Base-by-base conservation (phyloP, 2,797 vertebrate species). In the Trematomus bernacchii region DNA sequence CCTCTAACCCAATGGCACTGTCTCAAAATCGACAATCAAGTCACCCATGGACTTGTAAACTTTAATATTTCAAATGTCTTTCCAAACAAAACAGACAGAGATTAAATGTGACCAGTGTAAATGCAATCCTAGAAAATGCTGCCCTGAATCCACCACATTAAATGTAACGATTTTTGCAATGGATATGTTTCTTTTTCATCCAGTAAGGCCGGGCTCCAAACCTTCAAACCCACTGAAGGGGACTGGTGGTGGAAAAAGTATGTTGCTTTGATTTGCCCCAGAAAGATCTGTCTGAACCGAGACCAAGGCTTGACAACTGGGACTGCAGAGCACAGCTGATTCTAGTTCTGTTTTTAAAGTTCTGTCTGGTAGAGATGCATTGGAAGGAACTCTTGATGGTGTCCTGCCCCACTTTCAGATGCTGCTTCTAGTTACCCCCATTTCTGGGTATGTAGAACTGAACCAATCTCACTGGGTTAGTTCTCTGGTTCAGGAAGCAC, bases 231-330 rank as follows among this genome's bases (percentile, higher is more conserved):
- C 44, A 84, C 61, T 10, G 76, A 89, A 72, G 85, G 70, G 85
- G 86, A 82, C 54, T 46, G 5, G 63, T 2, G 66, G 78, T 78
- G 77, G 83, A 90, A 89, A 91, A 87, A 77, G 59, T 78, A 33
- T 79, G 66, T 63, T 13, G 50, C 85, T 93, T 89, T 91, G 85
- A 91, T 92, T 90, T 84, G 80, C 80, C 80, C 86, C 72, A 83
- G 85, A 90, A 86, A 87, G 70, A 61, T 73, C 10, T 0, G 65
- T 91, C 40, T 91, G 85, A 90, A 85, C 46, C 4, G 5, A 51
- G 78, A 85, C 87, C 86, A 91, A 47, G 37, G 61, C 66, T 68
- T 76, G 87, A 73, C 27, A 76, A 78, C 58, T 67, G 87, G 79
- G 81, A 83, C 82, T 73, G 76, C 79, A 86, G 77, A 66, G 77